Percentiles rank a stretch among this genome's conserved stretches.
phyloP scores from a whole-genome alignment of 2,113 vertebrate species.

The Ochotona curzoniae region DNA sequence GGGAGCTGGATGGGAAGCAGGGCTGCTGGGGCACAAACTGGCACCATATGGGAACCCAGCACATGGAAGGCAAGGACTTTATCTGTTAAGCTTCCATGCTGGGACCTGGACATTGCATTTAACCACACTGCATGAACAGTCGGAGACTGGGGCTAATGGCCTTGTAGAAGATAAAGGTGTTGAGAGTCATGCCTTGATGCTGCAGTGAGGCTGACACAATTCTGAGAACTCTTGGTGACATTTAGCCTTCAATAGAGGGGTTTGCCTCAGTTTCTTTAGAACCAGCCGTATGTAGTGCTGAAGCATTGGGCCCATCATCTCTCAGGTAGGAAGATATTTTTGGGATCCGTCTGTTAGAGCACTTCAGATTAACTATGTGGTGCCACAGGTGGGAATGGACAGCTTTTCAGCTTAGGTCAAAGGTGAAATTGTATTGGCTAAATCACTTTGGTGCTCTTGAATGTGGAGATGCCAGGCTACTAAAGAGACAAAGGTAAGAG shows the following conservation, averaged over 20 bases:
- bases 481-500: background rate
- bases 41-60: too few relatives aligned
- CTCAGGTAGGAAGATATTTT: background rate
- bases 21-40: too few relatives aligned
- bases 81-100: too few relatives aligned
- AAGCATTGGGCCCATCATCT: background rate
- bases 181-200: background rate
- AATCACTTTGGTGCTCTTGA: rapidly evolving
- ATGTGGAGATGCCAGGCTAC: background rate
- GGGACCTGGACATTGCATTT: constrained; percentile 4
- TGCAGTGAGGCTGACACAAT: background rate
- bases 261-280: background rate
- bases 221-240: background rate
- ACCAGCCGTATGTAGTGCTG: background rate
- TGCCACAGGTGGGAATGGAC: background rate
- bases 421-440: background rate
- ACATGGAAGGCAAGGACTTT: too few relatives aligned
- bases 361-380: background rate
- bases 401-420: background rate
- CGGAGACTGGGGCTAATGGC: background rate
- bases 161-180: background rate
- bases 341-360: background rate
- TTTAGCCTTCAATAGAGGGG: background rate
- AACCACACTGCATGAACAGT: constrained; percentile 30
- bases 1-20: too few relatives aligned